Conservation (phyloP, 2,113 vertebrate species). For the Abramis brama region DNA sequence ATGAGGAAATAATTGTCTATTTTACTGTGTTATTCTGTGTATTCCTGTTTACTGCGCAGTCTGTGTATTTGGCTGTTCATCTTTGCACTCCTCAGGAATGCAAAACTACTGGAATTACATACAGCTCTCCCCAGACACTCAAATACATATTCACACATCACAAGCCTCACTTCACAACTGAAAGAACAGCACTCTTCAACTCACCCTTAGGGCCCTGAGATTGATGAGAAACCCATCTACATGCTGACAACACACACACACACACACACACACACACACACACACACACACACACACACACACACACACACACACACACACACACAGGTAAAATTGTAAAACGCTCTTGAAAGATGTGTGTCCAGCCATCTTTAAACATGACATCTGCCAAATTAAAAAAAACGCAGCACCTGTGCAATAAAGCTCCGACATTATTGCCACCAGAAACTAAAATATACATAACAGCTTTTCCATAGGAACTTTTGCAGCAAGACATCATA, state of each 20-base stretch:
- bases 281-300: too few relatives aligned
- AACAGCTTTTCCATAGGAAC: background rate
- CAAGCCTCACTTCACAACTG: background rate
- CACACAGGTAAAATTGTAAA: too few relatives aligned
- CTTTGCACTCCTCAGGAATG: background rate
- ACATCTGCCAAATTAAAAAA: slow-evolving; percentile 20
- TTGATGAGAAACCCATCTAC: background rate
- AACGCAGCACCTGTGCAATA: slow-evolving; percentile 25
- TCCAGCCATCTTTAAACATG: slow-evolving; percentile 6
- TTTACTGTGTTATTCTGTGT: slow-evolving; percentile 25
- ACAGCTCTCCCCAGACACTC: background rate
- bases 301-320: too few relatives aligned
- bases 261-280: too few relatives aligned
- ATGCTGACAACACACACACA: background rate
- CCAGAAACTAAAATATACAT: background rate
- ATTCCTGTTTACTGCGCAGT: too few relatives aligned
- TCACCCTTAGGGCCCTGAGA: background rate
- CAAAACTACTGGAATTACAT: background rate
- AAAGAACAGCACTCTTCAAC: background rate
- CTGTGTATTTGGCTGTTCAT: slow-evolving; percentile 27
- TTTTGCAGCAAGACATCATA: background rate
- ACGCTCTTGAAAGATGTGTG: slow-evolving; percentile 1
- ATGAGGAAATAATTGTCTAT: background rate
- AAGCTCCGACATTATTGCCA: background rate
- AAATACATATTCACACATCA: background rate